Base-by-base conservation (phyloP, 2,113 vertebrate species). In the Toxotes jaculatrix region DNA sequence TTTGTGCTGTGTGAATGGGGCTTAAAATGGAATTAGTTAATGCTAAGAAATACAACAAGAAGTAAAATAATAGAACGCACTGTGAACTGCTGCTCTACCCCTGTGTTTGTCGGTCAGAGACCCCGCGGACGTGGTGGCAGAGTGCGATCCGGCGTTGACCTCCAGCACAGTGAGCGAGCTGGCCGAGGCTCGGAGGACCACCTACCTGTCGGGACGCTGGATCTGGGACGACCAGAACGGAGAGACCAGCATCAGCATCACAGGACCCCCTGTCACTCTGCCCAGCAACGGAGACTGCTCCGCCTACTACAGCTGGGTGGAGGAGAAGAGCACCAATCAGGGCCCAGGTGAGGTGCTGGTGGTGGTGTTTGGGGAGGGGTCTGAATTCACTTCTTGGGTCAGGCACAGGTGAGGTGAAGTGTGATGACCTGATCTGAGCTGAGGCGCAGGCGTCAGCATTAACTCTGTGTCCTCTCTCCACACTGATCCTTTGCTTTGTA, bases 81-180 rank as follows among this genome's bases (percentile, higher is more conserved):
- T 32, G 11, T 16, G 11, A 4, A 42, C 11, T 7, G 7, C 0
- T 57, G 21, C 23, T 76, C 16, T 43, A 9, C 59, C 57, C 34
- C 67, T 83, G 11, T 5, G 10, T 53, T 1, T 73, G 2, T 78
- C 10, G 0, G 13, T n/a, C 90, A 99, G 98, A 91, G 98, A 99
- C 84, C 97, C 97, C 0, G 96, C 96, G 0, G 98, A 99, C 0
- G 78, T 94, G 72, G 95, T 94, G 79, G 96, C 95, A 0, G 98
- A 98, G 91, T 96, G 95, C 0, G 97, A 98, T 90, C 96, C 88
- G 0, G 96, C 96, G 1, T 94, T 99, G 96, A 97, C 96, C 77
- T 99, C 97, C 27, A 99, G 97, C 95, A 99, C 98, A 0, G 98
- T 99, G 89, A 98, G 97, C 78, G 97, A 99, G 93, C 95, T 99